Percentiles rank a stretch among this genome's conserved stretches.
Evolutionary conservation across 2,888 invertebrate species (phyloP).

Genomic region (Phoenoteleia sp.): DNA sequence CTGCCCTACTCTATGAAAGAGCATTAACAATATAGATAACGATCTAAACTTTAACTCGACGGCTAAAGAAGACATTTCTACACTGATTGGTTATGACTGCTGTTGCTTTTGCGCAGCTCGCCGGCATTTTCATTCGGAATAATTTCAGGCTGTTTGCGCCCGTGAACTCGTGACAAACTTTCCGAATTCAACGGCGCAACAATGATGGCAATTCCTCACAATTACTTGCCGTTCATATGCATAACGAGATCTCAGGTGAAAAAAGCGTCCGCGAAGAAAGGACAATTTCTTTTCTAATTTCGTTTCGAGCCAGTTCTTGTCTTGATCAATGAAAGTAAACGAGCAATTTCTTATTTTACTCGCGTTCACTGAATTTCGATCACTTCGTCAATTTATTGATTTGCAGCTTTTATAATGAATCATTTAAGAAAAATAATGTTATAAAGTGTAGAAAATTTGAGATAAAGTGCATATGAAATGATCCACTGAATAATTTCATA

Average conservation of each 20-base stretch:
- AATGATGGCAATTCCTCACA: slow-evolving; percentile 56
- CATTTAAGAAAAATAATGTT: no score
- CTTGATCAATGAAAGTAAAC: slow-evolving; percentile 2
- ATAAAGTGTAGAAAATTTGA: no score
- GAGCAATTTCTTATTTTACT: not conserved
- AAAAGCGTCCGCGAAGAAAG: not conserved
- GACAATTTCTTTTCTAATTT: not conserved
- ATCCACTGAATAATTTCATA: no score
- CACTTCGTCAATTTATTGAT: not conserved
- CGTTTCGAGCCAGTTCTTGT: not conserved
- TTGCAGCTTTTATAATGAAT: no score
- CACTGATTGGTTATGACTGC: slow-evolving; percentile 69
- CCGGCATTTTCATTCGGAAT: slow-evolving; percentile 58
- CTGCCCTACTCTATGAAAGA: slow-evolving; percentile 61
- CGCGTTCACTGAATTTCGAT: not conserved
- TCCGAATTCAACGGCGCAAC: slow-evolving; percentile 26
- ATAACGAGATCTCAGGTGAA: slow-evolving; percentile 28
- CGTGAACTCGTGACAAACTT: slow-evolving; percentile 41
- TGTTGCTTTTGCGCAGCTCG: slow-evolving; percentile 27
- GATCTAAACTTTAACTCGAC: slow-evolving; percentile 69
- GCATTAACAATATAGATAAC: slow-evolving; percentile 71
- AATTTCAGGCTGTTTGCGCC: slow-evolving; percentile 58
- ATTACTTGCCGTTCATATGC: slow-evolving; percentile 58
- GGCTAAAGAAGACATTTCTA: slow-evolving; percentile 65
- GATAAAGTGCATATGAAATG: no score